A percentile compares a stretch with the other conserved stretches of the same genome.
Conservation (phyloP, 2,797 vertebrate genomes). For the Coluber constrictor region DNA sequence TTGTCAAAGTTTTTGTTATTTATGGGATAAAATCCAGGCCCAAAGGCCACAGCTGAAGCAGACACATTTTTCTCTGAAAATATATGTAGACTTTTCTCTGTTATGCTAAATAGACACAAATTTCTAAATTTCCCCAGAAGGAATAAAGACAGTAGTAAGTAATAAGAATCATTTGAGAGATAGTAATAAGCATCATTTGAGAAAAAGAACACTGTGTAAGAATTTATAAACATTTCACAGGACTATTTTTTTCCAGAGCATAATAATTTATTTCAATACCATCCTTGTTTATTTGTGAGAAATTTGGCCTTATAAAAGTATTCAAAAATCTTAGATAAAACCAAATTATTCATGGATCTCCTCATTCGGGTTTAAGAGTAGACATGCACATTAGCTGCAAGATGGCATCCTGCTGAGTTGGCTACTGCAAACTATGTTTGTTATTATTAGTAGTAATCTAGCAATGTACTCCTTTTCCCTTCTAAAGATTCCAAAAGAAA, state of each 20-base stretch:
- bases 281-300: not conserved
- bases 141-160: not conserved
- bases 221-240: not conserved
- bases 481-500: not conserved
- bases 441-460: not conserved
- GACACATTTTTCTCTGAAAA: not conserved
- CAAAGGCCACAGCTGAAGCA: not conserved
- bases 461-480: not conserved
- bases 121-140: not conserved
- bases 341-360: not conserved
- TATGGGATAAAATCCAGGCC: not conserved
- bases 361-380: not conserved
- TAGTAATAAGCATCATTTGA: not conserved
- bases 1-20: accelerated
- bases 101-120: not conserved
- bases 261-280: not conserved
- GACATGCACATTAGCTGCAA: not conserved
- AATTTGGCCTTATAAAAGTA: not conserved
- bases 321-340: not conserved
- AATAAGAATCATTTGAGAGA: not conserved
- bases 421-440: not conserved
- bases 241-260: not conserved
- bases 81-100: not conserved
- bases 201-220: not conserved
- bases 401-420: not conserved